Conservation (phyloP, 2,113 vertebrate species). For the Acrocephalus arundinaceus region DNA sequence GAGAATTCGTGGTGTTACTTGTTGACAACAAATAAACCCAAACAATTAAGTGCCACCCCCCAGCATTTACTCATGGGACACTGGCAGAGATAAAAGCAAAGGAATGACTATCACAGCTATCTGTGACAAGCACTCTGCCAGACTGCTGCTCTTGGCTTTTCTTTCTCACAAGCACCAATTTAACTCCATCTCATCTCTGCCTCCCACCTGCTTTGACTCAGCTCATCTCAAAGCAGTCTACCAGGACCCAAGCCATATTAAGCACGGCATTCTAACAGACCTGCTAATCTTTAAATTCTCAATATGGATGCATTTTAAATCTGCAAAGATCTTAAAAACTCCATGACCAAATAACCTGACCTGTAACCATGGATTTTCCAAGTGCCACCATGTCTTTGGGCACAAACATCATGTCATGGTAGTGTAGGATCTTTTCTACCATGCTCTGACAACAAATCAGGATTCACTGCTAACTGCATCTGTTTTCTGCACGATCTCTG, state of each 20-base stretch:
- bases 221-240: background rate
- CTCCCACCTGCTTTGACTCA: constrained; percentile 19
- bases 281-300: background rate
- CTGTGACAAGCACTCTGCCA: background rate
- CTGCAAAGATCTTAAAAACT: background rate
- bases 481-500: constrained; percentile 19
- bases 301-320: background rate
- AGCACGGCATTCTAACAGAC: background rate
- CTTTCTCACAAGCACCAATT: background rate
- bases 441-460: background rate
- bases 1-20: background rate
- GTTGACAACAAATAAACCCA: constrained; percentile 16
- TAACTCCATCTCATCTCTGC: background rate
- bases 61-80: background rate
- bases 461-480: background rate
- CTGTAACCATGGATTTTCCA: background rate
- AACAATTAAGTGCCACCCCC: constrained; percentile 1
- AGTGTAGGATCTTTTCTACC: background rate
- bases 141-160: background rate
- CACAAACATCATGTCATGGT: background rate
- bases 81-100: background rate
- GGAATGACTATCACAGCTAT: background rate
- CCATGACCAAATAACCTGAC: background rate
- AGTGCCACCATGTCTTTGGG: background rate
- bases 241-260: background rate